These are phyloP conservation scores for Gyps fulvus DNA, from an alignment of 2,113 vertebrate genomes.

Conservation along the genomic window DNA sequence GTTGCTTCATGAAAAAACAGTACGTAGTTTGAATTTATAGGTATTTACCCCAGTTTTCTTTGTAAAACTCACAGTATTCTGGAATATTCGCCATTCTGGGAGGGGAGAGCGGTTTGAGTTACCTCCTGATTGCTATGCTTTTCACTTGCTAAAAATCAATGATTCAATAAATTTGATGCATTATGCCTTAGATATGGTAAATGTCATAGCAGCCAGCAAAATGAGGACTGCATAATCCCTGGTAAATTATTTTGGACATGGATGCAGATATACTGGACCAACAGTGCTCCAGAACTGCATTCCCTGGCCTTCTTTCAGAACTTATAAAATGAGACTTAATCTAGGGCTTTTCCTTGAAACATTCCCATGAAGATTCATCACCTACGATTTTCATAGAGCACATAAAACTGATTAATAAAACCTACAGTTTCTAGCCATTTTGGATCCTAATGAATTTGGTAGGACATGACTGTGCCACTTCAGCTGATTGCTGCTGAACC, in stretches of 20 bases:
- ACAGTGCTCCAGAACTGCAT: neutral
- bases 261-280: neutral
- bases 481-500: neutral
- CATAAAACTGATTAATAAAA: neutral
- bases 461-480: neutral
- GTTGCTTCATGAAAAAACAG: neutral
- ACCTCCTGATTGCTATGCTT: neutral
- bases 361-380: neutral
- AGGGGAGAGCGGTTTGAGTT: neutral
- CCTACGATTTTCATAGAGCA: neutral
- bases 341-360: neutral
- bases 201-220: neutral
- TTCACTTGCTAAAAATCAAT: neutral
- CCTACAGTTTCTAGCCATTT: neutral
- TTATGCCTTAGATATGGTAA: neutral
- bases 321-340: neutral
- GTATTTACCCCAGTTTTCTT: neutral
- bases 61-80: neutral
- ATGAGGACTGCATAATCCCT: neutral
- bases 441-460: neutral
- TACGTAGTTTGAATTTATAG: neutral
- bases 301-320: neutral
- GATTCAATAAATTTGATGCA: neutral
- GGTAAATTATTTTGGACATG: neutral
- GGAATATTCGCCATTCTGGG: neutral